These are phyloP conservation scores for Esox masquinongy DNA, from an alignment of 2,797 vertebrate genomes.

Conservation along the genomic window DNA sequence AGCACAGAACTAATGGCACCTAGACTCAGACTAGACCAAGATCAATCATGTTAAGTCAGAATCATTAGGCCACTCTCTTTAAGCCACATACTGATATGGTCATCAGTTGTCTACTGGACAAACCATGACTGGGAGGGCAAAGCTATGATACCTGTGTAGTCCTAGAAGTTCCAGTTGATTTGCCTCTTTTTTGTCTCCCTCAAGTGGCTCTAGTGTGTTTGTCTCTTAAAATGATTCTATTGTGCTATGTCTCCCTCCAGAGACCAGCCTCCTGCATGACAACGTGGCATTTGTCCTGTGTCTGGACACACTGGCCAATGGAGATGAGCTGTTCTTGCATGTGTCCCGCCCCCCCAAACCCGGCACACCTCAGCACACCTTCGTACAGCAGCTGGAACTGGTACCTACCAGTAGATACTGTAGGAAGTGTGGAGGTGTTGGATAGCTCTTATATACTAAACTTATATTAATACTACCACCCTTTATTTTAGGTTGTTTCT, in stretches of 20 bases:
- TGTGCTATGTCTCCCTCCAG: slow-evolving; percentile 48
- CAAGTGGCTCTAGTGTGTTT: background rate
- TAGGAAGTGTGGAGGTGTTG: background rate
- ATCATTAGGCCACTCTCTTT: background rate
- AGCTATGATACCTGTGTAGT: background rate
- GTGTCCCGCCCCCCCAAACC: slow-evolving; percentile 78
- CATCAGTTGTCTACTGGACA: background rate
- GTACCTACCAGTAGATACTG: slow-evolving; percentile 45
- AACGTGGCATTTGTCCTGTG: slow-evolving; percentile 80
- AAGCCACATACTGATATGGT: background rate
- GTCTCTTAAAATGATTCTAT: background rate
- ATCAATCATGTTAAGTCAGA: background rate
- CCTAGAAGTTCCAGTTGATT: background rate
- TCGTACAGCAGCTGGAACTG: slow-evolving; percentile 75
- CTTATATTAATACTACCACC: background rate
- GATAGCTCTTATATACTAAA: background rate
- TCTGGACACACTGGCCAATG: slow-evolving; percentile 77
- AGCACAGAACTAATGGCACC: background rate
- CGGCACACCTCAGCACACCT: slow-evolving; percentile 64
- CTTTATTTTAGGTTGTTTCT: slow-evolving; percentile 66
- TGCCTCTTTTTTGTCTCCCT: background rate
- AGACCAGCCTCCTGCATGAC: slow-evolving; percentile 81
- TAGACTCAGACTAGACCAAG: background rate
- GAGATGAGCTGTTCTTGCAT: slow-evolving; percentile 74
- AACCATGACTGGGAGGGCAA: background rate